Evolutionary conservation across 2,797 vertebrate species (phyloP).

Genomic region (Periparus ater): DNA sequence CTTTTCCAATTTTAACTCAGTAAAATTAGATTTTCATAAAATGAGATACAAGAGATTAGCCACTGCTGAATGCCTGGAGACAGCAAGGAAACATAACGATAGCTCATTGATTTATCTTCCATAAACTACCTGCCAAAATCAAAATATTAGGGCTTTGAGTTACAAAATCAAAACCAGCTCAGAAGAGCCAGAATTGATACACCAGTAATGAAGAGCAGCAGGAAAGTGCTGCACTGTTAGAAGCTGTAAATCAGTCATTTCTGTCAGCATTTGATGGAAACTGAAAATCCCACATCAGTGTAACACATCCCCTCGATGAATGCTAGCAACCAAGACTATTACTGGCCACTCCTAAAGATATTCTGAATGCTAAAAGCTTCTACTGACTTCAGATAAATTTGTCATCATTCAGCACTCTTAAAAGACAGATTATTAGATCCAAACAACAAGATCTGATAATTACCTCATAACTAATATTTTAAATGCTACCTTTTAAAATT

Average conservation of each 20-base stretch:
- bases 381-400: not conserved
- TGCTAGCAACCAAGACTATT: not conserved
- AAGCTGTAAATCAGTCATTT: constrained; percentile 8
- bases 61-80: not conserved
- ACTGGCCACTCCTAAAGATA: not conserved
- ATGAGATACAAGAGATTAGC: not conserved
- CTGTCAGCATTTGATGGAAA: constrained; percentile 2
- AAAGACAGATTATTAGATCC: not conserved
- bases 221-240: not conserved
- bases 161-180: constrained; percentile 34
- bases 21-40: not conserved
- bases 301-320: not conserved
- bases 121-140: not conserved
- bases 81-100: not conserved
- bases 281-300: not conserved
- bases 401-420: not conserved
- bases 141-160: constrained; percentile 29
- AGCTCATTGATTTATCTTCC: constrained; percentile 15
- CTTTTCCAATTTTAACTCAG: not conserved
- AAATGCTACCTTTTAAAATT: not conserved
- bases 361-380: not conserved
- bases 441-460: not conserved
- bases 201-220: constrained; percentile 16
- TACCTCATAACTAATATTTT: not conserved
- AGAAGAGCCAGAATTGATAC: constrained; percentile 13